phyloP scores from a whole-genome alignment of 2,113 vertebrate species.

The Sakesphorus luctuosus region DNA sequence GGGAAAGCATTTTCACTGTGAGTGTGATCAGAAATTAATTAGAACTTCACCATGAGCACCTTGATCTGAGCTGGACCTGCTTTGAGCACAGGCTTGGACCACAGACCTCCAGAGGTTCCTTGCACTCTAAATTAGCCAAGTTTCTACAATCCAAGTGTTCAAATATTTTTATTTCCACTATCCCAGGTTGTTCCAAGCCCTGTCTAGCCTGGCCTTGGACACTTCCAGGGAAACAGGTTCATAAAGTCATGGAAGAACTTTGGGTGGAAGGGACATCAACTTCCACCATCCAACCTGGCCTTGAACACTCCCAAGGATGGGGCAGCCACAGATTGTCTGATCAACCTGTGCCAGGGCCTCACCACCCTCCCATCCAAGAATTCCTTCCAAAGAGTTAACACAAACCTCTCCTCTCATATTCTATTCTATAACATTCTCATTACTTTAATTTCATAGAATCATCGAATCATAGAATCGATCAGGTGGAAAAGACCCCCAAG shows the following conservation, averaged over 20 bases:
- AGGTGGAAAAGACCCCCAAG: too few species aligned
- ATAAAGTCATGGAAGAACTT: too few species aligned
- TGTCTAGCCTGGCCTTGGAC: accelerated
- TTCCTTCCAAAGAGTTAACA: neutral
- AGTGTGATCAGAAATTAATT: neutral
- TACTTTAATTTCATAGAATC: too few species aligned
- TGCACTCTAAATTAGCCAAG: neutral
- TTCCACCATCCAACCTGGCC: neutral
- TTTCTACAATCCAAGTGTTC: neutral
- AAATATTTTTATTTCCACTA: neutral
- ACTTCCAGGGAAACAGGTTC: neutral
- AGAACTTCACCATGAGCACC: neutral
- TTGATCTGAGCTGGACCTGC: neutral
- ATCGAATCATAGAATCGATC: too few species aligned
- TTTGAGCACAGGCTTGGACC: neutral
- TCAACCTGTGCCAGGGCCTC: accelerated
- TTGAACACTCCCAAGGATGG: neutral
- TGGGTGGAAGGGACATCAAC: too few species aligned
- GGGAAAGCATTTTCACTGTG: neutral
- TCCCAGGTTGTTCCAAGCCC: neutral
- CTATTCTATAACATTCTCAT: too few species aligned
- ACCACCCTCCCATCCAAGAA: accelerated
- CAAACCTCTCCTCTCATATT: neutral
- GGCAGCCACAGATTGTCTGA: neutral
- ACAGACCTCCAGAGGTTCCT: neutral